These are phyloP conservation scores for Threskiornis aethiopicus DNA, from an alignment of 2,797 vertebrate genomes.

Conservation along the genomic window DNA sequence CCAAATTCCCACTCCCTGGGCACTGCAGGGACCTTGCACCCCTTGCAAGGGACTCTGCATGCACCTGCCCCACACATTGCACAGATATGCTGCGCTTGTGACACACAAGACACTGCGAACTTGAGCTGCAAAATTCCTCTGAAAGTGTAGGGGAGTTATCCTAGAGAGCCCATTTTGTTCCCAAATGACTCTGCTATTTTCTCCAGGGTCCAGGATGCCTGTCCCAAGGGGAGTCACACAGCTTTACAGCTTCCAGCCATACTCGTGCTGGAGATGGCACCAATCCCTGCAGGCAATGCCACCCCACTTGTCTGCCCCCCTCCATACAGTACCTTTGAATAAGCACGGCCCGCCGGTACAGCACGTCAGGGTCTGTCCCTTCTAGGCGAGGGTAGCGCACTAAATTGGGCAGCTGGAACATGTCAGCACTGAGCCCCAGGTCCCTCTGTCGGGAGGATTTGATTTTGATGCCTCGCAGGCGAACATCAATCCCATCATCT, in stretches of 20 bases:
- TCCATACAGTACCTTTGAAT: conserved; percentile 85
- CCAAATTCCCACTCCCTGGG: neutral
- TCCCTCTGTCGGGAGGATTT: conserved; percentile 93
- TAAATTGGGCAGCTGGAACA: conserved; percentile 92
- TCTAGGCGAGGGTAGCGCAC: conserved; percentile 96
- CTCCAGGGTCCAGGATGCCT: neutral
- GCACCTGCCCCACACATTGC: fast-evolving
- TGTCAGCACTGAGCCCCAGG: conserved; percentile 91
- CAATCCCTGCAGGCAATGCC: neutral
- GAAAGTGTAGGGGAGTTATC: neutral
- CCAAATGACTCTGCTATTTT: neutral
- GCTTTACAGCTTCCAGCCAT: neutral
- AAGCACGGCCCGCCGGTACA: conserved; percentile 90
- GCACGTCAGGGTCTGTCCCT: conserved; percentile 87
- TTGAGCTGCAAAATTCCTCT: neutral
- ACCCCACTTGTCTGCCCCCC: neutral
- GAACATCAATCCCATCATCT: conserved; percentile 97
- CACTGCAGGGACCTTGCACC: neutral
- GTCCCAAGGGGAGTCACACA: neutral
- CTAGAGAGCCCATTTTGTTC: neutral
- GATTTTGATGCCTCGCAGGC: conserved; percentile 94
- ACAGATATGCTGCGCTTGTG: fast-evolving
- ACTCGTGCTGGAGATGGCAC: neutral
- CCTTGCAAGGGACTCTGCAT: neutral
- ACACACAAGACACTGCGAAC: neutral